These are phyloP conservation scores for Anolis carolinensis DNA, from an alignment of 2,113 vertebrate species.

Conservation along the genomic window DNA sequence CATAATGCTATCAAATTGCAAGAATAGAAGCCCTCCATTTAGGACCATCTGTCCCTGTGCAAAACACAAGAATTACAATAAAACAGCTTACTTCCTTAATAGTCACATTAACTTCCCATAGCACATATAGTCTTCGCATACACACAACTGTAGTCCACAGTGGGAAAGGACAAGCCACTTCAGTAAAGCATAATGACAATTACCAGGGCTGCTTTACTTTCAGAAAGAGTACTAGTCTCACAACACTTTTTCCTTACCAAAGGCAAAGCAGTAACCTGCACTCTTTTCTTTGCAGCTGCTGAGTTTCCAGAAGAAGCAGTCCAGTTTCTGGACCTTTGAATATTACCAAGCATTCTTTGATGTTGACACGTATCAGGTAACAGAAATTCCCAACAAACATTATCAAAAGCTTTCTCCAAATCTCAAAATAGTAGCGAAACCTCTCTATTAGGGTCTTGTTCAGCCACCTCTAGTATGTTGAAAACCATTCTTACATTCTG, in stretches of 20 bases:
- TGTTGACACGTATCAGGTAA: constrained; percentile 86
- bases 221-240: not conserved
- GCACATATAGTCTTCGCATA: not conserved
- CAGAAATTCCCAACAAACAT: too few species aligned
- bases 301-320: constrained; percentile 72
- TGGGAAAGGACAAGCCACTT: not conserved
- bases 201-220: not conserved
- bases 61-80: not conserved
- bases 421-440: too few species aligned
- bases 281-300: constrained; percentile 75
- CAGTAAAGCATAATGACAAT: not conserved
- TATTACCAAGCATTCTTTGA: constrained; percentile 90
- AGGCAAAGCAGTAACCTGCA: not conserved
- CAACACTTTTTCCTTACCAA: not conserved
- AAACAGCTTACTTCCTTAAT: not conserved
- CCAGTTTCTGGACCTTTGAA: constrained; percentile 87
- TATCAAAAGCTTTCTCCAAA: too few species aligned
- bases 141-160: not conserved
- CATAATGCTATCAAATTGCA: too few species aligned
- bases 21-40: too few species aligned
- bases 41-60: not conserved
- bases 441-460: not conserved
- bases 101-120: not conserved
- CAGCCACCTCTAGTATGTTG: not conserved
- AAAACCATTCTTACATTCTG: too few species aligned